phyloP scores from a whole-genome alignment of 1,140 invertebrate species.

The Rhagoletis pomonella region DNA sequence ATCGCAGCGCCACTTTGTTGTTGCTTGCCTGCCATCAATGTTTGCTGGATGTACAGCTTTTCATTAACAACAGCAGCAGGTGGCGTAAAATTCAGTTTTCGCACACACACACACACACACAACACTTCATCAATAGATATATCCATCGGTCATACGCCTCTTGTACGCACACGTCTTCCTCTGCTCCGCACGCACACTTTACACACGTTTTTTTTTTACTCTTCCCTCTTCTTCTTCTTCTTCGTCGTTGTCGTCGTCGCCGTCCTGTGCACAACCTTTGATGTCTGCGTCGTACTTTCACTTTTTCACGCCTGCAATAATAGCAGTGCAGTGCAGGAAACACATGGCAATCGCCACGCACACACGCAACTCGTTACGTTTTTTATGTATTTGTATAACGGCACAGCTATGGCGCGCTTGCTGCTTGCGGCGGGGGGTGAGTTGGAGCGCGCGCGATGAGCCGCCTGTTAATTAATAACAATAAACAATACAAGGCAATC shows the following conservation, averaged over 20 bases:
- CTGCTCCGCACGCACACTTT: not conserved
- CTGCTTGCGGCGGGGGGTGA: not conserved
- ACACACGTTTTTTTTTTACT: no score
- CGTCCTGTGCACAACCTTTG: not conserved
- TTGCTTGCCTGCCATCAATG: not conserved
- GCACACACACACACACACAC: not conserved
- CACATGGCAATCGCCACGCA: not conserved
- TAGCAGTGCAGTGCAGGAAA: not conserved
- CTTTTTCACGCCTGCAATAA: not conserved
- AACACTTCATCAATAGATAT: not conserved
- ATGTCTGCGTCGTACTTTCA: not conserved
- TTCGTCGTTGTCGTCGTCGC: no score
- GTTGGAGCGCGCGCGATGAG: not conserved
- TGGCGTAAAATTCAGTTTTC: not conserved
- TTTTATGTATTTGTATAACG: not conserved
- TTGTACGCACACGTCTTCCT: not conserved
- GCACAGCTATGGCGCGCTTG: not conserved
- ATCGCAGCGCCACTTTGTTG: not conserved
- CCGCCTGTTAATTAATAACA: constrained; percentile 13
- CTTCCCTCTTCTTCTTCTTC: not conserved
- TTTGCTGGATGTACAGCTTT: not conserved
- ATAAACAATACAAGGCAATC: constrained; percentile 2
- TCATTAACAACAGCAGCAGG: not conserved
- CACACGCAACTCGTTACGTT: not conserved
- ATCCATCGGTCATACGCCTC: not conserved